phyloP scores from a whole-genome alignment of 2,797 vertebrate genomes.

The Galagoides demidoff region DNA sequence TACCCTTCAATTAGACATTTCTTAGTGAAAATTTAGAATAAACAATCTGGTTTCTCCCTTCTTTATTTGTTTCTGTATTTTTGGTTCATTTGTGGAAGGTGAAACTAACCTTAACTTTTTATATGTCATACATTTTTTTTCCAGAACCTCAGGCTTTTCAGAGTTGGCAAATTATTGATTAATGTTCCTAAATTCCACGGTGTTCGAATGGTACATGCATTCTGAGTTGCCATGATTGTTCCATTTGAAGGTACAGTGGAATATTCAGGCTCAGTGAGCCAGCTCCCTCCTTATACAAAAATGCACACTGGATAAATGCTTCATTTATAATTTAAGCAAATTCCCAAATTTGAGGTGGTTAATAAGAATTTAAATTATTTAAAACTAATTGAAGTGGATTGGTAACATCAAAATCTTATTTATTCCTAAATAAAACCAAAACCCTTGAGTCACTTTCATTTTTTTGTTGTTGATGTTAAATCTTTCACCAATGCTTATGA shows the following conservation, averaged over 20 bases:
- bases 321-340: conserved; percentile 29
- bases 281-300: not conserved
- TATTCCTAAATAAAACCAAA: not conserved
- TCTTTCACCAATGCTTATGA: not conserved
- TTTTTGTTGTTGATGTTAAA: not conserved
- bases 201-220: not conserved
- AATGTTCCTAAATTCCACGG: not conserved
- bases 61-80: not conserved
- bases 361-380: not conserved
- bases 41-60: not conserved
- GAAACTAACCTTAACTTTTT: not conserved
- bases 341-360: not conserved
- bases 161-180: not conserved
- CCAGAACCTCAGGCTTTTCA: not conserved
- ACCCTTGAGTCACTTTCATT: not conserved
- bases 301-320: not conserved
- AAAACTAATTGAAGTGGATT: conserved; percentile 17
- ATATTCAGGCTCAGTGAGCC: not conserved
- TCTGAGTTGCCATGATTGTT: not conserved
- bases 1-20: not conserved
- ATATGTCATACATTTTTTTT: not conserved
- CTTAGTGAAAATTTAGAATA: not conserved
- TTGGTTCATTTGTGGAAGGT: not conserved
- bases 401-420: not conserved
- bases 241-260: not conserved